Evolutionary conservation across 1,140 invertebrate species (phyloP), one percentile per base, ranked within the genome.

Genomic region (Brachystomella parvula): DNA sequence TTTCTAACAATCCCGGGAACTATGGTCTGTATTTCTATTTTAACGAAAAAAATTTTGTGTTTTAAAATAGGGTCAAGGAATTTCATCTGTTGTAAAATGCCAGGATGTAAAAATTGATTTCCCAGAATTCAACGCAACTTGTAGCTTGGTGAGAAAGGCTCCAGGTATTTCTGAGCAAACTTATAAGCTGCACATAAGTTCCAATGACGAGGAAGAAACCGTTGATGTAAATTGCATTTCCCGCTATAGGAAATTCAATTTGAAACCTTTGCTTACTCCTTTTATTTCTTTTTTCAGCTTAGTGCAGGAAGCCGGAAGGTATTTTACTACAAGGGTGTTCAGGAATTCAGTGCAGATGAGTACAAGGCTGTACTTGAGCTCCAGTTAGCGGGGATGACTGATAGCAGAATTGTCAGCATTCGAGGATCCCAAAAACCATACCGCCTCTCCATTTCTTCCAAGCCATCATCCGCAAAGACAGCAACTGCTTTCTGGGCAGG

Each of bases 51-150:
- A n/a, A 9, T 44, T 44, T 44, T 44, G 9, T 44, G 39, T 44
- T 44, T n/a, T n/a, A n/a, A n/a, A n/a, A 44, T n/a, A 44, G 39
- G 39, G 39, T 44, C 39, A 44, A 44, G 39, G 39, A 44, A 44
- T 44, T n/a, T 44, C 39, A 44, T n/a, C n/a, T n/a, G 39, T 44
- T 44, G n/a, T n/a, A 9, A 44, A 44, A 44, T 44, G 39, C n/a
- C 9, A 44, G 9, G 39, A n/a, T n/a, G n/a, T 44, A 9, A 44
- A 12, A 44, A 44, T 44, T 44, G 39, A 44, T n/a, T 44, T 44
- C n/a, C 39, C 39, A 44, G 39, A 44, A 44, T 44, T 44, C 39
- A n/a, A 9, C n/a, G 39, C 39, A 44, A 44, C 9, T n/a, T 44
- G 39, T n/a, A 44, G 9, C 9, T 12, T 9, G 9, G n/a, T n/a